Evolutionary conservation across 2,797 vertebrate species (phyloP), one percentile per base, ranked within the genome.

Genomic region (Loriculus beryllinus): DNA sequence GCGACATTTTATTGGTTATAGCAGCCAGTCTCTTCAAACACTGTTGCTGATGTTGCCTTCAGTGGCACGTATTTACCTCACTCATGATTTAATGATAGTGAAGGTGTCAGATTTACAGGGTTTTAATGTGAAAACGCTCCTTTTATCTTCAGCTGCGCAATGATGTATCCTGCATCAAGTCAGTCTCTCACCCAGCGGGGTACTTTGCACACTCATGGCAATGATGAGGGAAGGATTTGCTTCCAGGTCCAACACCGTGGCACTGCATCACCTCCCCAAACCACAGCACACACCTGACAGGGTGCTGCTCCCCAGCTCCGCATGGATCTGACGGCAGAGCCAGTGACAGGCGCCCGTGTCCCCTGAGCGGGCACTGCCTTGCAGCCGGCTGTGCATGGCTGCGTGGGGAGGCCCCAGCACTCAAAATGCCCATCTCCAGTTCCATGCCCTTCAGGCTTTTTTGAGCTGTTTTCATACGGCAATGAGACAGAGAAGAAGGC

Each of bases 121-220:
- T 31, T 19, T 42, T 18, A 31, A 47, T 14, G 31, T 19, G 37
- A 13, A 85, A 45, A 3, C 2, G 0, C 26, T 25, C 79, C n/a
- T 56, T 26, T n/a, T 6, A 20, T 14, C 43, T 12, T n/a, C 43
- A 42, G 31, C 51, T 29, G 31, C 10, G 65, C 43, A 31, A 12
- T 3, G 15, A 28, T 4, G 4, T 1, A 25, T 18, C 68, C 21
- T 31, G 14, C 54, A 33, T 33, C 54, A 54, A 22, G 54, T 33
- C 52, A 9, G n/a, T 22, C n/a, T 9, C 52, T 22, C n/a, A 9
- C 13, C n/a, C 57, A 22, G 39, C 3, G 0, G 10, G 23, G 15
- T 18, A 2, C 35, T 17, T 26, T 0, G 1, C 19, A n/a, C 23
- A 4, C 29, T 17, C 22, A 2, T 0, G 22, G 65, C 8, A 5